phyloP scores from a whole-genome alignment of 2,888 invertebrate species.

The Acanthopleura granulata region DNA sequence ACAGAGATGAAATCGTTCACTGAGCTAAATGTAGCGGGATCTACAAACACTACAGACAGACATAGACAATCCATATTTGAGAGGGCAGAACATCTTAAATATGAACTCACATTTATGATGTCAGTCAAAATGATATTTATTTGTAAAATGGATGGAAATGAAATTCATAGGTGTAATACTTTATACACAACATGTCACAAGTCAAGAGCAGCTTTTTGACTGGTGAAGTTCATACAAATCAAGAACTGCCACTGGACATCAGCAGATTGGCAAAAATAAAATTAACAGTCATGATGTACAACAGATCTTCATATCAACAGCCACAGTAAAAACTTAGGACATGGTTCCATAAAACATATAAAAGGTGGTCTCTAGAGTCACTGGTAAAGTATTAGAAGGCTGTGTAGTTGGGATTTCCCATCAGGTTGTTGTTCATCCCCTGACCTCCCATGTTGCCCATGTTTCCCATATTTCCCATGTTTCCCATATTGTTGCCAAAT shows the following conservation, averaged over 20 bases:
- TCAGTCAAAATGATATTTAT: too few species aligned
- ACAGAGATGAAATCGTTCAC: too few species aligned
- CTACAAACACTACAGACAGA: too few species aligned
- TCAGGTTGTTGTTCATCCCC: constrained; percentile 37
- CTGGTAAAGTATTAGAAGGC: constrained; percentile 41
- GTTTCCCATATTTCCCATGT: constrained; percentile 33
- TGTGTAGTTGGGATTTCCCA: constrained; percentile 56
- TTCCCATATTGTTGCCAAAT: constrained; percentile 35
- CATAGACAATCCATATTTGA: too few species aligned
- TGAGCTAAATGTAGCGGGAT: too few species aligned
- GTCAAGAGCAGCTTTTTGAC: not conserved
- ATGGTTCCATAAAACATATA: not conserved
- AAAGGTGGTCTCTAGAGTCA: not conserved
- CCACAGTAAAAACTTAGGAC: not conserved
- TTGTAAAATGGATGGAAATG: not conserved
- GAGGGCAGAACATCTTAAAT: too few species aligned
- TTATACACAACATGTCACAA: not conserved
- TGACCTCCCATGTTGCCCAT: constrained; percentile 38
- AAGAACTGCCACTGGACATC: not conserved
- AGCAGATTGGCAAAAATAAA: constrained; percentile 3
- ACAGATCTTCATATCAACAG: constrained; percentile 1
- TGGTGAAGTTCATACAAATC: not conserved
- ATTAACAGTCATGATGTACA: not conserved
- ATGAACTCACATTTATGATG: too few species aligned
- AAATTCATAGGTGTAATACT: not conserved